Conservation (phyloP, 2,888 invertebrate species). For the Argyra leucocephala region DNA sequence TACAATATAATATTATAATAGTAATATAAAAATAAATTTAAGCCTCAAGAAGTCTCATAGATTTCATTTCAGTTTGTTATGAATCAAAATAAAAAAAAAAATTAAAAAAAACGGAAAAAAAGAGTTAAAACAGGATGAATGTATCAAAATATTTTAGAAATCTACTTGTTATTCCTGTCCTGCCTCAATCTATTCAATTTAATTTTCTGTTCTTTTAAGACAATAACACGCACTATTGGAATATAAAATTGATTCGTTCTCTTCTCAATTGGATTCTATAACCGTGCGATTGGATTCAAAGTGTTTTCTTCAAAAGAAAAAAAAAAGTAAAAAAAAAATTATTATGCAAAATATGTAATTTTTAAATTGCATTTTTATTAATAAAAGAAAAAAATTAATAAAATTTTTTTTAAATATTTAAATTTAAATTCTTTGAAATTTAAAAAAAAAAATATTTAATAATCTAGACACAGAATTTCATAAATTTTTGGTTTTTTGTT, state of each 20-base stretch:
- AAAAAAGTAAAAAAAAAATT: not conserved
- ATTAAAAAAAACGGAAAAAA: not conserved
- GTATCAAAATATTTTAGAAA: not conserved
- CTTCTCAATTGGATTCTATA: not conserved
- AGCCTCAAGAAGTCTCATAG: too few species aligned
- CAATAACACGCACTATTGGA: not conserved
- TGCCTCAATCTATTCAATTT: not conserved
- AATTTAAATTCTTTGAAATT: too few species aligned
- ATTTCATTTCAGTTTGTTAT: too few species aligned
- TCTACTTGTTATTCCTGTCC: not conserved
- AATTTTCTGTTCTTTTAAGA: not conserved
- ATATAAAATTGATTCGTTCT: not conserved
- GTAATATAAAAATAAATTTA: too few species aligned
- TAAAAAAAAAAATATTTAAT: too few species aligned
- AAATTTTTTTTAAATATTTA: too few species aligned
- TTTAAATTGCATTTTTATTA: not conserved
- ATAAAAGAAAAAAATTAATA: too few species aligned
- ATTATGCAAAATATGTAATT: conserved; percentile 3
- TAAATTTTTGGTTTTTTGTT: too few species aligned
- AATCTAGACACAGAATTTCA: too few species aligned
- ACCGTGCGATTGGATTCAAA: not conserved
- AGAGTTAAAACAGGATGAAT: not conserved
- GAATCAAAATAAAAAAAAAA: not conserved
- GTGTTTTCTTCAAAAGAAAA: not conserved
- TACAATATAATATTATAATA: not conserved